Evolutionary conservation across 2,113 vertebrate genomes (phyloP).

Genomic region (Buteo buteo): DNA sequence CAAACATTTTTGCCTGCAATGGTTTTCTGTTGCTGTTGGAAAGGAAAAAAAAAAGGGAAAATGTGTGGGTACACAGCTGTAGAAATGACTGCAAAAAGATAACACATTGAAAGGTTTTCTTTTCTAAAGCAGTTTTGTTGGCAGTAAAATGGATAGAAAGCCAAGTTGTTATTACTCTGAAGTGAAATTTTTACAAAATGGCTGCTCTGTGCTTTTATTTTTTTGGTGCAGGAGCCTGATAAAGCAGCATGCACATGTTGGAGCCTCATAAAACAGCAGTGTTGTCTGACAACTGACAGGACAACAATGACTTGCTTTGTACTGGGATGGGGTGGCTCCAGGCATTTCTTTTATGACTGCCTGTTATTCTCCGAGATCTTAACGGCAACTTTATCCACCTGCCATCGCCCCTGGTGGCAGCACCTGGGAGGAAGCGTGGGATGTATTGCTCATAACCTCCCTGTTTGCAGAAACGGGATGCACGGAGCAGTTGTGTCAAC

Average conservation of each 20-base stretch:
- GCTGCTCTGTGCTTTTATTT: not conserved
- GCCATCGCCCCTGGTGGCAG: not conserved
- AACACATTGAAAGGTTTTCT: not conserved
- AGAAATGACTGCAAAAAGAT: not conserved
- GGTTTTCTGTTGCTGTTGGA: not conserved
- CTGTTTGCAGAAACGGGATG: not conserved
- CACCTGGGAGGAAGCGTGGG: not conserved
- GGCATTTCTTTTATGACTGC: not conserved
- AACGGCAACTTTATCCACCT: not conserved
- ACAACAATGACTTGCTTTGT: not conserved
- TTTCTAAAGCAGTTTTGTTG: not conserved
- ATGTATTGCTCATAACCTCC: not conserved
- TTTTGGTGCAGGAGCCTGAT: not conserved
- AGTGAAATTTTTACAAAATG: constrained; percentile 11
- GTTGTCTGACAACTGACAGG: not conserved
- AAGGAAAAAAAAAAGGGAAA: not conserved
- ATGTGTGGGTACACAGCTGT: not conserved
- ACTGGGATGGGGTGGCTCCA: not conserved
- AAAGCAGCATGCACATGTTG: fast-evolving
- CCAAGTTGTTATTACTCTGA: not conserved
- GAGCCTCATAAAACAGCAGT: not conserved
- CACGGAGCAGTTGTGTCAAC: not conserved
- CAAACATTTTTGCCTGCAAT: not conserved
- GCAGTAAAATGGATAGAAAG: not conserved
- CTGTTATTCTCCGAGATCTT: not conserved